Evolutionary conservation across 1,140 invertebrate species (phyloP).

Genomic region (Apocrypta bakeri): DNA sequence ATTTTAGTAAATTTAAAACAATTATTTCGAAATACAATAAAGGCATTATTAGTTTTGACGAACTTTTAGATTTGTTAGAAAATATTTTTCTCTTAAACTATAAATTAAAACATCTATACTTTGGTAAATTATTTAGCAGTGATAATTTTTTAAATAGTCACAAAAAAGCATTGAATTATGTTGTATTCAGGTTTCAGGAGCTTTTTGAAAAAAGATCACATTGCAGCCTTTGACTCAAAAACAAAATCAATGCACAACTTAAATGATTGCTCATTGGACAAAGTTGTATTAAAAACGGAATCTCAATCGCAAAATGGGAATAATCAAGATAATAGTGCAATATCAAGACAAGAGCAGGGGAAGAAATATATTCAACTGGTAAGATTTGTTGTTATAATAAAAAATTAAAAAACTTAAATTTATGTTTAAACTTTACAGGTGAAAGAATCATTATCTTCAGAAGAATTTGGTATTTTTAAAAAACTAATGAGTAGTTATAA

Average conservation of each 20-base stretch:
- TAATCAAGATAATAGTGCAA: constrained; percentile 15
- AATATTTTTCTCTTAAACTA: constrained; percentile 73
- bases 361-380: constrained; percentile 64
- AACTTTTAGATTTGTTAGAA: constrained; percentile 74
- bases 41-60: constrained; percentile 73
- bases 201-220: constrained; percentile 64
- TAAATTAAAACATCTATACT: constrained; percentile 77
- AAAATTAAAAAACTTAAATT: constrained; percentile 64
- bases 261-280: constrained; percentile 58
- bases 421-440: constrained; percentile 64
- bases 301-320: constrained; percentile 57
- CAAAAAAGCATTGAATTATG: constrained; percentile 18
- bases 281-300: neutral
- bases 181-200: constrained; percentile 62
- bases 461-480: constrained; percentile 78
- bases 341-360: constrained; percentile 58
- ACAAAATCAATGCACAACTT: constrained; percentile 1
- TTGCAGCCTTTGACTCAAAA: constrained; percentile 29
- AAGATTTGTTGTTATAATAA: too few relatives aligned
- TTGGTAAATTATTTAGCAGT: constrained; percentile 66
- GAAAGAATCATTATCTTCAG: constrained; percentile 73
- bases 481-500: constrained; percentile 77
- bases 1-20: constrained; percentile 77
- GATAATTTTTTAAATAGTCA: constrained; percentile 2
- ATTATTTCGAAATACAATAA: constrained; percentile 77